A percentile compares a stretch with the other conserved stretches of the same genome.
Conservation (phyloP, 2,797 vertebrate species). For the Sylvia borin region DNA sequence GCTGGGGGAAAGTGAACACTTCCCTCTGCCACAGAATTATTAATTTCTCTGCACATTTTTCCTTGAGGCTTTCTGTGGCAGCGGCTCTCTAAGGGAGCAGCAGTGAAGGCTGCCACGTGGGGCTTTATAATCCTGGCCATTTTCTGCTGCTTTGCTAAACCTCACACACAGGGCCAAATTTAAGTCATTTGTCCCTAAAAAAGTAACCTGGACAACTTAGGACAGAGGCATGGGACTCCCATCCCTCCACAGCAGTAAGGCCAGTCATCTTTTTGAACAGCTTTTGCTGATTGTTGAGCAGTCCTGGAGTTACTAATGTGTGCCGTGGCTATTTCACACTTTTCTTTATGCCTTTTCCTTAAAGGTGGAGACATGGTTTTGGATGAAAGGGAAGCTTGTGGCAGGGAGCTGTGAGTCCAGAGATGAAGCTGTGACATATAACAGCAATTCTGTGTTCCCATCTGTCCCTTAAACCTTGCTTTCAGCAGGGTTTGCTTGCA, state of each 20-base stretch:
- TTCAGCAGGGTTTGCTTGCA: background rate
- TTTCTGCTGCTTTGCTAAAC: background rate
- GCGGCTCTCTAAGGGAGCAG: background rate
- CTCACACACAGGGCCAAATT: background rate
- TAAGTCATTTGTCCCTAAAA: background rate
- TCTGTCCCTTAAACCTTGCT: background rate
- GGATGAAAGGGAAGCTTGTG: background rate
- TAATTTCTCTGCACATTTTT: background rate
- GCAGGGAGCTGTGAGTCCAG: background rate
- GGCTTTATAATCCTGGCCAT: background rate
- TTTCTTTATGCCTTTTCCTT: background rate
- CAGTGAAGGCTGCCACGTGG: background rate
- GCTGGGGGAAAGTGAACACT: background rate
- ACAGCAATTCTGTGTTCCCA: background rate
- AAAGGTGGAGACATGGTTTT: background rate
- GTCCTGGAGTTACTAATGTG: background rate
- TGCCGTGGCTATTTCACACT: background rate
- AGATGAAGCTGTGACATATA: background rate
- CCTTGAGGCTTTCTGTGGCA: background rate
- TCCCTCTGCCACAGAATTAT: background rate
- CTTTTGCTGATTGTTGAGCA: background rate
- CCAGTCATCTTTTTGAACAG: background rate
- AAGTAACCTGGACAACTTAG: background rate
- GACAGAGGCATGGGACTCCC: background rate
- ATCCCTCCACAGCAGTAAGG: background rate